Percentiles rank a stretch among this genome's conserved stretches.
Evolutionary conservation across 2,888 invertebrate genomes (phyloP).

Genomic region (Formica aserva): DNA sequence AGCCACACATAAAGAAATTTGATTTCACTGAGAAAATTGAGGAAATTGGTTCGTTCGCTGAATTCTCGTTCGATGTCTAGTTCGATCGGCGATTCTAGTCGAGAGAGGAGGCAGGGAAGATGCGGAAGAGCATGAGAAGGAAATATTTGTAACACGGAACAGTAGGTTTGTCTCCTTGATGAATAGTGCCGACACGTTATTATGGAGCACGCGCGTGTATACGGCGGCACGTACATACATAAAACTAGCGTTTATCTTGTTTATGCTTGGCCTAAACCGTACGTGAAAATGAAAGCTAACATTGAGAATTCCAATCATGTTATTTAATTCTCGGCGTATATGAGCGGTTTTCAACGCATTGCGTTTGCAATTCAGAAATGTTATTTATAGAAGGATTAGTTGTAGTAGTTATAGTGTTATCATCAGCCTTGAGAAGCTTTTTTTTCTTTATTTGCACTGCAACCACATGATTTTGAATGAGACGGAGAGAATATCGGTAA

Average conservation of each 20-base stretch:
- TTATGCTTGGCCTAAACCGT: neutral
- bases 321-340: constrained; percentile 4
- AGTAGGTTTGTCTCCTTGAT: constrained; percentile 56
- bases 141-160: constrained; percentile 70
- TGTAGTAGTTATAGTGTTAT: neutral
- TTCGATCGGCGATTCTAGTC: constrained; percentile 67
- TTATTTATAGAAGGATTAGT: neutral
- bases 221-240: constrained; percentile 17
- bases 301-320: neutral
- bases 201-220: constrained; percentile 40
- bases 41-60: constrained; percentile 45
- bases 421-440: neutral
- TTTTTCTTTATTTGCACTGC: neutral
- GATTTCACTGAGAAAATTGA: constrained; percentile 57
- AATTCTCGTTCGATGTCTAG: constrained; percentile 62
- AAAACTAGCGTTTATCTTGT: neutral
- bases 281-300: constrained; percentile 18
- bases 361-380: constrained; percentile 11
- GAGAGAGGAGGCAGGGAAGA: constrained; percentile 66
- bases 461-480: neutral
- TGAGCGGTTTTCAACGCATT: constrained; percentile 35
- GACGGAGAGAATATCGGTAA: neutral
- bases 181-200: constrained; percentile 67
- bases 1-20: neutral
- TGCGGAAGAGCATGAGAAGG: constrained; percentile 69